Conservation (phyloP, 1,140 invertebrate genomes). For the Brevipalpus yothersi region DNA sequence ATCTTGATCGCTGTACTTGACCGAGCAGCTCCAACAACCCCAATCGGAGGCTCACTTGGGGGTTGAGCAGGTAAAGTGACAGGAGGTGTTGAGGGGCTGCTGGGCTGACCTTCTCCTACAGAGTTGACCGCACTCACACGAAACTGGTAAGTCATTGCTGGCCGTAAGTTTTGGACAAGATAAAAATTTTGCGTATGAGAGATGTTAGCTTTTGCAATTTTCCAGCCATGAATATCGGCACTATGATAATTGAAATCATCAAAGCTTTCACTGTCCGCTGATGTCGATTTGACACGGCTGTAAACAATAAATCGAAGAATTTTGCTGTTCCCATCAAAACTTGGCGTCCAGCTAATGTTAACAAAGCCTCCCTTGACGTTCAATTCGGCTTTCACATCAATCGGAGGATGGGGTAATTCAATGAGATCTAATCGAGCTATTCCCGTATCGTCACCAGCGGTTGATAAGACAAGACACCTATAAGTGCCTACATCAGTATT, state of each 20-base stretch:
- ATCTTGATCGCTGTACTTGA: slow-evolving; percentile 85
- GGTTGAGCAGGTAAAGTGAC: slow-evolving; percentile 21
- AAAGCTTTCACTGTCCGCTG: not conserved
- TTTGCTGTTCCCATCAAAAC: slow-evolving; percentile 89
- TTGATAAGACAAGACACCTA: slow-evolving; percentile 41
- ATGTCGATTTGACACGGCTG: slow-evolving; percentile 28
- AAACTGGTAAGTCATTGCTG: slow-evolving; percentile 84
- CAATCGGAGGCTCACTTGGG: slow-evolving; percentile 60
- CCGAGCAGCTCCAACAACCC: slow-evolving; percentile 67
- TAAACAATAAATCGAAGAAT: slow-evolving; percentile 81
- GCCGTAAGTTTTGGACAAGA: slow-evolving; percentile 59
- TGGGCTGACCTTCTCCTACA: slow-evolving; percentile 32
- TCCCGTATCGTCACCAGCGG: slow-evolving; percentile 72
- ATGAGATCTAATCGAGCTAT: slow-evolving; percentile 59
- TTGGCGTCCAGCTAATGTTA: slow-evolving; percentile 76
- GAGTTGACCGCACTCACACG: slow-evolving; percentile 76
- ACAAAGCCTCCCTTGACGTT: slow-evolving; percentile 28
- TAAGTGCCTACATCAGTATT: slow-evolving; percentile 26
- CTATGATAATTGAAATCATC: not conserved
- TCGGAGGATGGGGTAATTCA: slow-evolving; percentile 75
- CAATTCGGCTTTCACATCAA: slow-evolving; percentile 48
- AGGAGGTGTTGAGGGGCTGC: slow-evolving; percentile 1
- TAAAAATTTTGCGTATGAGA: slow-evolving; percentile 48
- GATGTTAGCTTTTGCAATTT: slow-evolving; percentile 51
- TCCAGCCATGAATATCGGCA: slow-evolving; percentile 36